Conservation (phyloP, 2,113 vertebrate genomes). For the Alexandromys fortis region DNA sequence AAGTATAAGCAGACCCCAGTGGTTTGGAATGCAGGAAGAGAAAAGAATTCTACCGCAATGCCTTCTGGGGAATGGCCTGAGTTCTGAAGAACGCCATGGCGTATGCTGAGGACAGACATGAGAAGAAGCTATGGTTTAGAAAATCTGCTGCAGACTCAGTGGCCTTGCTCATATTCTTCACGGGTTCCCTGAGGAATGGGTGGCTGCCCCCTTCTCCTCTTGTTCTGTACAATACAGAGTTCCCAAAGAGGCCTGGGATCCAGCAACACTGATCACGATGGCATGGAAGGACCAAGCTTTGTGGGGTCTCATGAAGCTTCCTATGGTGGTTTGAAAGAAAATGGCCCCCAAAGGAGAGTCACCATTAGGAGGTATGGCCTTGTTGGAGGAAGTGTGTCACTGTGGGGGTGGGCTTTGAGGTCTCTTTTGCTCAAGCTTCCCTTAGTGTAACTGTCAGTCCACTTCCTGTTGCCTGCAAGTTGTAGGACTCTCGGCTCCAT, state of each 20-base stretch:
- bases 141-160: neutral
- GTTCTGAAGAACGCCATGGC: neutral
- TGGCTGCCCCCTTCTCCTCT: neutral
- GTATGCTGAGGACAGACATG: neutral
- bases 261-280: neutral
- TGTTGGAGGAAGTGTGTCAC: neutral
- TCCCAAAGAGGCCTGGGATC: neutral
- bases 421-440: neutral
- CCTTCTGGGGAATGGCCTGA: neutral
- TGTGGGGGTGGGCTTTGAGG: neutral
- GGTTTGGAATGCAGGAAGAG: neutral
- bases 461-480: neutral
- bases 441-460: neutral
- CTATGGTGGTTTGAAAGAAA: neutral
- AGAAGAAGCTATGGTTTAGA: neutral
- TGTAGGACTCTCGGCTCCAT: neutral
- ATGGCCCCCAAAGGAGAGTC: neutral
- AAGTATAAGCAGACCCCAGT: neutral
- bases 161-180: neutral
- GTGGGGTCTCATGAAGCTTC: neutral
- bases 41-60: neutral
- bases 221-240: neutral
- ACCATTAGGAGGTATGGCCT: neutral
- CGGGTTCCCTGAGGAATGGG: neutral
- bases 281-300: neutral